Base-by-base conservation (phyloP, 92 coral and sea anemone genomes). In the Montipora capitata region DNA sequence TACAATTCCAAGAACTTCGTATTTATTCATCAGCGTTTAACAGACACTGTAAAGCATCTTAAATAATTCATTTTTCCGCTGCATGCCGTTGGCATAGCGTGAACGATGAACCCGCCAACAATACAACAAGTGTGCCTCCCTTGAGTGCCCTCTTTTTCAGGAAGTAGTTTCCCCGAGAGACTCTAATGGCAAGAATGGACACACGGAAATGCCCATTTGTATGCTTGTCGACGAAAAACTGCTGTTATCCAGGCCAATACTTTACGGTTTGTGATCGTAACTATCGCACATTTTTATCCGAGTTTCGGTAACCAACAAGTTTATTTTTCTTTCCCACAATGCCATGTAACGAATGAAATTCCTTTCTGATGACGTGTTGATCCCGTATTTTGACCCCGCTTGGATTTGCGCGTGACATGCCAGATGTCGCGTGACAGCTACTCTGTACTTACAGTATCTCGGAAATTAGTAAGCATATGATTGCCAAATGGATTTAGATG, bases 1-100 rank as follows among this genome's bases (percentile, higher is more conserved):
- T 88, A 97, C 99, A 83, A 97, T 91, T 62, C 99, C 99, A 88
- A 97, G 98, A 82, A 97, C 99, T 80, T 97, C 99, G 99, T 97
- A 97, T 91, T 97, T 97, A 91, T 97, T 97, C 99, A 97, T 97
- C 78, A 88, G 89, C 73, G 68, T 74, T 41, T 65, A 80, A 79
- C 73, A 49, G 75, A 76, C 72, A 64, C 74, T 61, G 56, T 78
- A 76, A 57, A 54, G 56, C n/a, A 15, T 74, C 16, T 14, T 78
- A 35, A 76, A 57, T 78, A 83, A 77, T 52, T 77, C 70, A 56
- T 77, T 76, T 74, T 52, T 48, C 14, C 12, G 7, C 61, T 48
- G 78, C 72, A 72, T 72, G 82, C 80, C 82, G 83, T 63, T 76
- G 80, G 85, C 43, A 80, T 76, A 81, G 74, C 71, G 68, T 78